These are phyloP conservation scores for Microtus pennsylvanicus DNA, from an alignment of 2,113 vertebrate species.

Conservation along the genomic window DNA sequence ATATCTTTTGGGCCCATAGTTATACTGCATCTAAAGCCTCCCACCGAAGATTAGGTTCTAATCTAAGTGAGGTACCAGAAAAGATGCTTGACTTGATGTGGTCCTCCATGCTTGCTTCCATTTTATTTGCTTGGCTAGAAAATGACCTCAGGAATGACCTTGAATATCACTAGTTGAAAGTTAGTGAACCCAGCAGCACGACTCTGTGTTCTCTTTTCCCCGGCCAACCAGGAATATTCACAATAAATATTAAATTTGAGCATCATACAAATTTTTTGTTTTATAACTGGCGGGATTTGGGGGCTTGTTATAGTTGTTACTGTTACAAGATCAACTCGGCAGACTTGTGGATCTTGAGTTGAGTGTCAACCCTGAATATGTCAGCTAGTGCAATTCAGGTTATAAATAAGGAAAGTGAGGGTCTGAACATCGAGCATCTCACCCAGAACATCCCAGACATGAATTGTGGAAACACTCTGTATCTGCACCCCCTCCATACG, in stretches of 20 bases:
- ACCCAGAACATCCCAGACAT: not conserved
- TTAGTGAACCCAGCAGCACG: not conserved
- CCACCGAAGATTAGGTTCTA: not conserved
- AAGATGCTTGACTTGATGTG: not conserved
- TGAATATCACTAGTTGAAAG: not conserved
- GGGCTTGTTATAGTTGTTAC: not conserved
- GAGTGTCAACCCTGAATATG: not conserved
- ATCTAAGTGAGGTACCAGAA: not conserved
- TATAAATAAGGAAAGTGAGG: constrained; percentile 1
- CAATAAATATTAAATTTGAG: not conserved
- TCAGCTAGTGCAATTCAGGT: not conserved
- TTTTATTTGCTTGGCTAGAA: not conserved
- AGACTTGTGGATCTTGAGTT: not conserved
- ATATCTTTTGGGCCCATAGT: not conserved
- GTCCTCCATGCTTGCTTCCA: not conserved
- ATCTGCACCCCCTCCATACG: not conserved
- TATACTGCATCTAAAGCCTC: not conserved
- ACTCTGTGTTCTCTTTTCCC: not conserved
- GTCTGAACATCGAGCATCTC: not conserved
- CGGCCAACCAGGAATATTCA: not conserved
- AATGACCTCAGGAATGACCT: not conserved
- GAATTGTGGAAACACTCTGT: not conserved
- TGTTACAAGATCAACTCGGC: not conserved
- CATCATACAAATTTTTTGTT: not conserved
- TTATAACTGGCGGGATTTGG: not conserved